These are phyloP conservation scores for Thalassarche chlororhynchos DNA, from an alignment of 2,113 vertebrate species.

Conservation along the genomic window DNA sequence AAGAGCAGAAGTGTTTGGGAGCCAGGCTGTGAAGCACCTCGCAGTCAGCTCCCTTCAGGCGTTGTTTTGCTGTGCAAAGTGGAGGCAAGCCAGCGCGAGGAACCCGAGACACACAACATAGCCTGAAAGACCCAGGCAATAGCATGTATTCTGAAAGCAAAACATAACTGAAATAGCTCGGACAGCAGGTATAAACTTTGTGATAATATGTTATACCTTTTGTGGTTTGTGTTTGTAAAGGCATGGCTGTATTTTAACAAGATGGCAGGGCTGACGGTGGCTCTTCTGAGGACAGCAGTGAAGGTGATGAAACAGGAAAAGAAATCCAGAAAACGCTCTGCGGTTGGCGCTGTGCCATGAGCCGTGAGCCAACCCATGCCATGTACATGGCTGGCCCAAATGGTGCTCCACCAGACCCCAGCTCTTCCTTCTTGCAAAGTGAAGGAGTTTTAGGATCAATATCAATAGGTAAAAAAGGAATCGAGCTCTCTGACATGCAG, in stretches of 20 bases:
- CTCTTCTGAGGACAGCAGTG: background rate
- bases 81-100: background rate
- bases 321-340: too few relatives aligned
- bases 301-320: background rate
- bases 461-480: background rate
- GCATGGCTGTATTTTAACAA: background rate
- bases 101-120: accelerated
- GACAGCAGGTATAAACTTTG: background rate
- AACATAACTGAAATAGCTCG: background rate
- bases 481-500: accelerated
- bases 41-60: background rate
- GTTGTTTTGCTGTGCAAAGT: background rate
- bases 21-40: accelerated
- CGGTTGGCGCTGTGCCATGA: background rate
- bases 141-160: background rate
- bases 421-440: background rate
- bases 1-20: background rate
- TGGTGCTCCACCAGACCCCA: accelerated
- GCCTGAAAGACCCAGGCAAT: background rate
- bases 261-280: background rate
- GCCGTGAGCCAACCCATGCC: background rate
- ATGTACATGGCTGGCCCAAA: background rate
- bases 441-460: background rate
- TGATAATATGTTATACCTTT: background rate
- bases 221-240: background rate